Conservation (phyloP, 2,113 vertebrate species). For the Acanthochromis polyacanthus region DNA sequence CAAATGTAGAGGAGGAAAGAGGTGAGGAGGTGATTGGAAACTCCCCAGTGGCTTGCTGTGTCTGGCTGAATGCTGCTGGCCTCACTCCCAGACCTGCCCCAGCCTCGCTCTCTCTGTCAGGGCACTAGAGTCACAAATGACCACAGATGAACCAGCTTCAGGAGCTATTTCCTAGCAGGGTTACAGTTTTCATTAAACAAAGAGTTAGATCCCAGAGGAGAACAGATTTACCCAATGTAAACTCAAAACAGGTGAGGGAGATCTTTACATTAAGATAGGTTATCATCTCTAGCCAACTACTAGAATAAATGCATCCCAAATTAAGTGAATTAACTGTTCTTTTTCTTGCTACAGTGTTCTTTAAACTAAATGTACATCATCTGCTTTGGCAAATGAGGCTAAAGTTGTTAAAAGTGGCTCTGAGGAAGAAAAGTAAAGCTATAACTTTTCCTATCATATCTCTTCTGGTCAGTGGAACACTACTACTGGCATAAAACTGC, state of each 20-base stretch:
- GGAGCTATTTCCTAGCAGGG: conserved; percentile 7
- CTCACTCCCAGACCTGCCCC: conserved; percentile 63
- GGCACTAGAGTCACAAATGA: conserved; percentile 41
- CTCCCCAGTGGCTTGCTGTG: conserved; percentile 64
- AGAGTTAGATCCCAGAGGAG: background rate
- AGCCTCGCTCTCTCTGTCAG: conserved; percentile 37
- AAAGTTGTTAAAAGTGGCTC: too few species aligned
- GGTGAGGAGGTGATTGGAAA: conserved; percentile 73
- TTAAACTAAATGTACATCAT: too few species aligned
- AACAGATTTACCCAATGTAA: background rate
- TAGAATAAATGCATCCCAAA: background rate
- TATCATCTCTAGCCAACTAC: too few species aligned
- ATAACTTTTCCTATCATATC: background rate
- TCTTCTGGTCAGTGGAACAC: too few species aligned
- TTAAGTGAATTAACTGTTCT: background rate
- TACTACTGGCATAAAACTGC: too few species aligned
- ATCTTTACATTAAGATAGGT: background rate
- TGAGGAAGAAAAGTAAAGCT: background rate
- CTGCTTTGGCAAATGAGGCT: too few species aligned
- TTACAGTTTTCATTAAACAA: conserved; percentile 10
- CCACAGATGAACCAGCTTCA: conserved; percentile 14
- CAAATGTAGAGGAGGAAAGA: conserved; percentile 26
- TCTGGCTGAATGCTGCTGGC: conserved; percentile 73
- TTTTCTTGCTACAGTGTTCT: too few species aligned
- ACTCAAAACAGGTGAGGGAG: background rate